phyloP scores from a whole-genome alignment of 2,797 vertebrate genomes.

The Rachycentron canadum region DNA sequence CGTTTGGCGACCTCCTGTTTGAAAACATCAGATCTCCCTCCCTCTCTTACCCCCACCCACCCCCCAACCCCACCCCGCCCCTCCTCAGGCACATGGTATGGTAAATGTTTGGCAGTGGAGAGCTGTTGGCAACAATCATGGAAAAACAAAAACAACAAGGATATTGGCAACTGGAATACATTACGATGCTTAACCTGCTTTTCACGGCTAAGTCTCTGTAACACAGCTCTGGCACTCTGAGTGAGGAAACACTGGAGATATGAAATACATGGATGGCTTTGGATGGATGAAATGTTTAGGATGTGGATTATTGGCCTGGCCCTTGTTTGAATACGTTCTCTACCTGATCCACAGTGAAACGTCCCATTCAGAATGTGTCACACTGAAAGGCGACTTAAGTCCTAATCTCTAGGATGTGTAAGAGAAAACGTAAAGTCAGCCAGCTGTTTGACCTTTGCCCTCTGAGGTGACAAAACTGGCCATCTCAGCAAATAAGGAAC shows the following conservation, averaged over 20 bases:
- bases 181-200: constrained; percentile 51
- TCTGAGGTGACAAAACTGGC: constrained; percentile 59
- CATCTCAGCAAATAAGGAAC: constrained; percentile 58
- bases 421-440: constrained; percentile 30
- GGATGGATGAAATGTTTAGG: constrained; percentile 13
- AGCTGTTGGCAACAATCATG: constrained; percentile 83
- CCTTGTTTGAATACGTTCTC: constrained; percentile 23
- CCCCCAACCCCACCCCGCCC: neutral
- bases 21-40: constrained; percentile 31
- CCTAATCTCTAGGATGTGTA: constrained; percentile 21
- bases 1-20: constrained; percentile 49
- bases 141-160: constrained; percentile 44
- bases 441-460: constrained; percentile 38
- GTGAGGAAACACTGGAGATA: constrained; percentile 48
- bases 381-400: constrained; percentile 28
- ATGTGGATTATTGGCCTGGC: constrained; percentile 32
- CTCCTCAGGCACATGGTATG: constrained; percentile 83
- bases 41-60: neutral
- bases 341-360: constrained; percentile 42
- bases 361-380: constrained; percentile 19
- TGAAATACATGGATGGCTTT: constrained; percentile 33
- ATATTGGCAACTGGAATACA: constrained; percentile 76
- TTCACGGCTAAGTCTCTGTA: constrained; percentile 37
- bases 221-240: constrained; percentile 65
- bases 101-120: constrained; percentile 85